Conservation (phyloP, 1,140 invertebrate species). For the Drosophila navojoa region DNA sequence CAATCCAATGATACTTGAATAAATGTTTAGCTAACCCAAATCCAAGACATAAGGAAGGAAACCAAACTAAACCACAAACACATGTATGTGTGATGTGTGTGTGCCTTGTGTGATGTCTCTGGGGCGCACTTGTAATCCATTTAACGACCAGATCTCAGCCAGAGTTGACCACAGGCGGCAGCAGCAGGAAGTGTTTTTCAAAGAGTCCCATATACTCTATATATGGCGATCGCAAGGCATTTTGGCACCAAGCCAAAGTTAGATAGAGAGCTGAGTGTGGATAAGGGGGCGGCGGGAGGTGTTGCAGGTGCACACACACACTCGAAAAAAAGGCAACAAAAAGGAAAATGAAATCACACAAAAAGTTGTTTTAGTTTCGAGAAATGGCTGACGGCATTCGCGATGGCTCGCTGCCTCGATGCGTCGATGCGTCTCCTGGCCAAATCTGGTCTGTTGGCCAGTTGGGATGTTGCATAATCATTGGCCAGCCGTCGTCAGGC, state of each 20-base stretch:
- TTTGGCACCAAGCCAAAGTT: slow-evolving; percentile 41
- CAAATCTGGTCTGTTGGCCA: slow-evolving; percentile 40
- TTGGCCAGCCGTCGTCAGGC: slow-evolving; percentile 3
- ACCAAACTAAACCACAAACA: slow-evolving; percentile 30
- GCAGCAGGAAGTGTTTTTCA: slow-evolving; percentile 69
- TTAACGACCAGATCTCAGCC: slow-evolving; percentile 60
- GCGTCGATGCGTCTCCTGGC: slow-evolving; percentile 59
- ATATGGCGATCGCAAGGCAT: slow-evolving; percentile 46
- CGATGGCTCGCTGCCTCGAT: slow-evolving; percentile 49
- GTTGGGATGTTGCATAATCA: slow-evolving; percentile 52
- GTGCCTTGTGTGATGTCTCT: slow-evolving; percentile 40
- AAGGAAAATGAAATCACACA: background rate
- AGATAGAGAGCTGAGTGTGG: too few relatives aligned
- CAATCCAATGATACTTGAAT: slow-evolving; percentile 17
- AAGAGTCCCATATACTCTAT: slow-evolving; percentile 22
- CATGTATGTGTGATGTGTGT: background rate
- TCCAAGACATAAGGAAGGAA: slow-evolving; percentile 71
- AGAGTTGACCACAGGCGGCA: slow-evolving; percentile 47
- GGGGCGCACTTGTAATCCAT: slow-evolving; percentile 69
- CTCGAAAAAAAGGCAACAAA: background rate
- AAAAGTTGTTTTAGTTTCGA: slow-evolving; percentile 52
- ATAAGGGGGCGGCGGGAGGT: background rate
- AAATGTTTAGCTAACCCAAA: slow-evolving; percentile 77
- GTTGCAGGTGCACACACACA: slow-evolving; percentile 38
- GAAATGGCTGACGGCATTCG: slow-evolving; percentile 34